phyloP scores from a whole-genome alignment of 2,113 vertebrate genomes.

The Neopipo cinnamomea region DNA sequence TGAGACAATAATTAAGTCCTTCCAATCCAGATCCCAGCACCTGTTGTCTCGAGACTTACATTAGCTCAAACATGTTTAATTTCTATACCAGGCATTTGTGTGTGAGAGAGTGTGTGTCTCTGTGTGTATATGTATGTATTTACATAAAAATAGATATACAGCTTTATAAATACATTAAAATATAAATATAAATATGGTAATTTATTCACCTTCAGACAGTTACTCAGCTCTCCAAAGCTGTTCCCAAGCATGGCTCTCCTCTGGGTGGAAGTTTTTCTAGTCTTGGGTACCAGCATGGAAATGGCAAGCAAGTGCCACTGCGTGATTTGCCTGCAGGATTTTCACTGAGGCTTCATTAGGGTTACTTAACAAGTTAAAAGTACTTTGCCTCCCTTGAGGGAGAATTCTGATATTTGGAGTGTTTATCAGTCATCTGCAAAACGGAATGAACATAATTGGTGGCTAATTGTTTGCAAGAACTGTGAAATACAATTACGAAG shows the following conservation, averaged over 20 bases:
- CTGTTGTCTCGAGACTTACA: neutral
- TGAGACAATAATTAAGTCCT: neutral
- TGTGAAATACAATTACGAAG: conserved; percentile 45
- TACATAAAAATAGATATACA: too few relatives aligned
- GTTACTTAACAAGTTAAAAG: neutral
- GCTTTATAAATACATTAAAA: neutral
- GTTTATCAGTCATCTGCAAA: conserved; percentile 51
- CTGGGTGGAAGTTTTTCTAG: neutral
- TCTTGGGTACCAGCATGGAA: neutral
- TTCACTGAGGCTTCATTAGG: neutral
- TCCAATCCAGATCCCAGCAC: neutral
- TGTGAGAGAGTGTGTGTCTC: neutral
- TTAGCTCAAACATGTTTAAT: neutral
- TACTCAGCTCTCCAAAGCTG: neutral
- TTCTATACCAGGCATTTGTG: neutral
- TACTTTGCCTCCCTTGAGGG: conserved; percentile 25
- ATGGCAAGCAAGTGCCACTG: neutral
- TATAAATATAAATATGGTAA: too few relatives aligned
- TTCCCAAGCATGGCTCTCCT: neutral
- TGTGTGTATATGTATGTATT: rapidly evolving
- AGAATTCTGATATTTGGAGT: conserved; percentile 31
- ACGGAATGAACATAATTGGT: conserved; percentile 46
- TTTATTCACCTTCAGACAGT: neutral
- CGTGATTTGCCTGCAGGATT: neutral
- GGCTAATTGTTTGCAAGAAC: conserved; percentile 62